Percentiles rank a stretch among this genome's conserved stretches.
These are phyloP conservation scores for Rhopalosiphum nymphaeae DNA, from an alignment of 2,888 invertebrate species.

Conservation along the genomic window DNA sequence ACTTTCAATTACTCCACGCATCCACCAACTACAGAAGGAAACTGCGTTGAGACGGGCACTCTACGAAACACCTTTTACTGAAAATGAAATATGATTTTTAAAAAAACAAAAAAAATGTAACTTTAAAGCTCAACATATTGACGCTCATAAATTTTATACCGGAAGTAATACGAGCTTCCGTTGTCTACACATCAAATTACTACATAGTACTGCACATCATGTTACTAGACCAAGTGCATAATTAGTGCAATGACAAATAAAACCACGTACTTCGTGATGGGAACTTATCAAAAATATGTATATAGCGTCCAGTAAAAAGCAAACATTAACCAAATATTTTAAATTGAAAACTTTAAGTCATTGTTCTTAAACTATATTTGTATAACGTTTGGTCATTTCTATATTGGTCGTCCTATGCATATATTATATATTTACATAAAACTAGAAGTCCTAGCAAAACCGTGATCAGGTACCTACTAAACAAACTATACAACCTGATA, in stretches of 20 bases:
- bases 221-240: neutral
- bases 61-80: neutral
- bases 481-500: neutral
- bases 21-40: neutral
- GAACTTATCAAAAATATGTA: neutral
- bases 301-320: neutral
- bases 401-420: neutral
- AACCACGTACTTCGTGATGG: neutral
- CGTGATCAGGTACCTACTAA: neutral
- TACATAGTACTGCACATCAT: neutral
- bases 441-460: neutral
- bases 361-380: neutral
- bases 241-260: neutral
- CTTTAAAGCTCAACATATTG: neutral
- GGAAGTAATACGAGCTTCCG: neutral
- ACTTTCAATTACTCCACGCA: neutral
- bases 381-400: neutral
- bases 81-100: neutral
- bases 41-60: neutral
- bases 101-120: neutral
- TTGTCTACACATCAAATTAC: neutral
- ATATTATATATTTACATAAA: neutral
- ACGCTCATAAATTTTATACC: neutral
- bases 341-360: neutral
- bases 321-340: neutral